phyloP scores from a whole-genome alignment of 2,888 invertebrate genomes.

The Epinotia demarniana region DNA sequence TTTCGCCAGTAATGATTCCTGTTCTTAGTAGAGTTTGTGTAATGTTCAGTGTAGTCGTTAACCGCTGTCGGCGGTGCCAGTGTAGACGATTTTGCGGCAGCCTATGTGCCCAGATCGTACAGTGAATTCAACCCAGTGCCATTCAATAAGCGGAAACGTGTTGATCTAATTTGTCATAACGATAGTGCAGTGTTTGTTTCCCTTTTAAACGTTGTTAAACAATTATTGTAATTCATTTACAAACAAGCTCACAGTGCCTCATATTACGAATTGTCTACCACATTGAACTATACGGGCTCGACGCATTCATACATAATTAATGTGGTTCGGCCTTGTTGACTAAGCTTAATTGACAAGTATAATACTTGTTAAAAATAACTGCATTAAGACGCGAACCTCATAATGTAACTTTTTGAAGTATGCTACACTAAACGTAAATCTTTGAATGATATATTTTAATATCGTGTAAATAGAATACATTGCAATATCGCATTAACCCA shows the following conservation, averaged over 20 bases:
- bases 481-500: slow-evolving; percentile 52
- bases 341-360: slow-evolving; percentile 46
- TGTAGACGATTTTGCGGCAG: slow-evolving; percentile 31
- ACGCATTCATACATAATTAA: slow-evolving; percentile 53
- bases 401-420: slow-evolving; percentile 4
- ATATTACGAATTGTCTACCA: slow-evolving; percentile 51
- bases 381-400: background rate
- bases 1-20: slow-evolving; percentile 45
- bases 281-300: slow-evolving; percentile 54
- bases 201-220: slow-evolving; percentile 51
- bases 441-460: slow-evolving; percentile 19
- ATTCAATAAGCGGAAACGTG: slow-evolving; percentile 62
- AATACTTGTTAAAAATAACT: slow-evolving; percentile 35
- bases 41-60: slow-evolving; percentile 51
- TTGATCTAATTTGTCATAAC: slow-evolving; percentile 51
- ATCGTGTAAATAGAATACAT: slow-evolving; percentile 14
- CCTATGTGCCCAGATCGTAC: slow-evolving; percentile 28
- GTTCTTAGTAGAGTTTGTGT: slow-evolving; percentile 27
- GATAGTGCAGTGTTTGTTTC: slow-evolving; percentile 38
- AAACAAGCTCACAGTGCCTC: slow-evolving; percentile 60
- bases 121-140: slow-evolving; percentile 31
- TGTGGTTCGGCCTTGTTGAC: slow-evolving; percentile 49
- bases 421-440: background rate
- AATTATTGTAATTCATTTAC: slow-evolving; percentile 58
- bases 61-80: slow-evolving; percentile 52